These are phyloP conservation scores for Patiria pectinifera DNA, from an alignment of 53 echinoderm and acorn worm species.

Conservation along the genomic window DNA sequence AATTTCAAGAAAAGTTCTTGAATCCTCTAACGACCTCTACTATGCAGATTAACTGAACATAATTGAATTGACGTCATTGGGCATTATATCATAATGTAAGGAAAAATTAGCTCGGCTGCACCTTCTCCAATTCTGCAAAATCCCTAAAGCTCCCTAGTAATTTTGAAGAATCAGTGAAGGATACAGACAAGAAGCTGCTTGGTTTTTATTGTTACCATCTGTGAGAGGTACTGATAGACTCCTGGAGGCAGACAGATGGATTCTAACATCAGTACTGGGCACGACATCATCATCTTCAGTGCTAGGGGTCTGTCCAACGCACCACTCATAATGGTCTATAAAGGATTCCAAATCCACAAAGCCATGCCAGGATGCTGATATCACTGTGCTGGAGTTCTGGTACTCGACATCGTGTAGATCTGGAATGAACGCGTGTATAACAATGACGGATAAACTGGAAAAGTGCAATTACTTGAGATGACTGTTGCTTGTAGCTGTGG, in stretches of 20 bases:
- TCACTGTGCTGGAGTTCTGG: conserved; percentile 24
- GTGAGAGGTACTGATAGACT: conserved; percentile 7
- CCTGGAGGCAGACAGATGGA: conserved; percentile 35
- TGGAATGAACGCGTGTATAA: not conserved
- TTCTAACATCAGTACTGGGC: conserved; percentile 34
- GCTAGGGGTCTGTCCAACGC: conserved; percentile 42
- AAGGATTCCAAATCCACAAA: conserved; percentile 66
- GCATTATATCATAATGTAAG: no score
- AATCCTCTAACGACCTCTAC: no score
- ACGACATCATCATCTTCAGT: conserved; percentile 15
- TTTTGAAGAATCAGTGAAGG: not conserved
- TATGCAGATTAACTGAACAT: no score
- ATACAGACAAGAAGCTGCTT: not conserved
- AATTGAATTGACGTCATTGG: no score
- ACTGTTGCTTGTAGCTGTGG: not conserved
- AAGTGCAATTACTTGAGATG: not conserved
- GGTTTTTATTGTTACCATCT: not conserved
- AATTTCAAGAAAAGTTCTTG: no score
- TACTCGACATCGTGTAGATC: conserved; percentile 56
- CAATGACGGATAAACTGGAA: not conserved
- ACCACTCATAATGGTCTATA: conserved; percentile 56
- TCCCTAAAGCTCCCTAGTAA: not conserved
- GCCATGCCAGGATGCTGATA: conserved; percentile 69
- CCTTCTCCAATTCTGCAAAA: no score
- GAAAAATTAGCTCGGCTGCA: no score